Percentiles rank a stretch among this genome's conserved stretches.
Evolutionary conservation across 2,797 vertebrate genomes (phyloP).

Genomic region (Luscinia luscinia): DNA sequence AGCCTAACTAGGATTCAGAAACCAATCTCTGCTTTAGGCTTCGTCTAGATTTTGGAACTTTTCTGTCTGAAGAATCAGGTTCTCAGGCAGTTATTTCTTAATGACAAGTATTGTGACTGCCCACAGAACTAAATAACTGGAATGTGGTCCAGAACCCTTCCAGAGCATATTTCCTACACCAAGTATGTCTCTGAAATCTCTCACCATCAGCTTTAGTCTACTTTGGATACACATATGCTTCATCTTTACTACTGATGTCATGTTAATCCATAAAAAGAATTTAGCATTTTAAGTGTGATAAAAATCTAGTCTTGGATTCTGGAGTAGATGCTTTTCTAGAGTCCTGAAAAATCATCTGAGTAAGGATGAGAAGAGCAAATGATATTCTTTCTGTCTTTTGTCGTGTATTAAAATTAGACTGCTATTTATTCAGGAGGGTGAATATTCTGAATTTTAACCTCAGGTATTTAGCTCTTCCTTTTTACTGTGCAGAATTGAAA

Average conservation of each 20-base stretch:
- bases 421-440: background rate
- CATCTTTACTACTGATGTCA: background rate
- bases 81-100: background rate
- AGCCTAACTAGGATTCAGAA: background rate
- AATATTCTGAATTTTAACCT: background rate
- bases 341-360: background rate
- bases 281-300: background rate
- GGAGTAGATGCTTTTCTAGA: background rate
- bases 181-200: background rate
- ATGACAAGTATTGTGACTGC: background rate
- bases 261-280: background rate
- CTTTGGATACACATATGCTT: background rate
- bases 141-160: background rate
- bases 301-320: background rate
- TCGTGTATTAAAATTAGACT: background rate
- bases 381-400: background rate
- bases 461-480: background rate
- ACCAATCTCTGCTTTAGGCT: background rate
- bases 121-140: background rate
- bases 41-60: background rate
- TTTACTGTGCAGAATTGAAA: background rate
- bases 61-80: background rate
- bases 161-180: background rate
- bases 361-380: background rate
- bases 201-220: background rate